Base-by-base conservation (phyloP, 2,888 invertebrate species). In the Tinea semifulvella region DNA sequence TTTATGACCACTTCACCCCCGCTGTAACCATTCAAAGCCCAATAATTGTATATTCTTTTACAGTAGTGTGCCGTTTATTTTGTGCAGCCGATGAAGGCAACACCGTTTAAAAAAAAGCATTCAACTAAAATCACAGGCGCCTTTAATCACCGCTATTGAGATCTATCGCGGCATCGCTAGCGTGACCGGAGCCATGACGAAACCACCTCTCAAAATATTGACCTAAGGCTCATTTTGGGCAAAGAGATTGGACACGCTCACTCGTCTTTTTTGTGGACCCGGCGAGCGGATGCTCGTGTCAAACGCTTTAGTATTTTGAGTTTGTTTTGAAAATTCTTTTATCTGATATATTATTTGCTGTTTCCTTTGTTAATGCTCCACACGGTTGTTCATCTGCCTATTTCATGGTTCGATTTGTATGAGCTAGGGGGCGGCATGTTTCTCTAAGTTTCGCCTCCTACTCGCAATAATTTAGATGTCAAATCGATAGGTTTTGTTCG, bases 281-380 rank as follows among this genome's bases (percentile, higher is more conserved):
- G 55, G 55, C 61, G 59, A 76, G 73, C 80, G 80, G 81, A 81
- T 82, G 81, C 80, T 76, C 79, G 77, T 77, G 81, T 80, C 81
- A 79, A 81, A 74, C 76, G 79, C 76, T 76, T 79, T 72, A 75
- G 75, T 79, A 79, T 77, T 76, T 77, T 75, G 79, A 80, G 77
- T 80, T 81, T 82, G 81, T 80, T 80, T 81, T 80, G 79, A 81
- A 81, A 79, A 80, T 74, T 80, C 80, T 80, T 82, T 81, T 81
- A 79, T 81, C 71, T 76, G 77, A 73, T 75, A 68, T 74, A 76
- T 80, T 68, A 65, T 70, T 80, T 68, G 72, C 63, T 72, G 70
- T 72, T 65, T 62, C 65, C 64, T 72, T 79, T 80, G 77, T 77
- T 65, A 59, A 56, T 52, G 47, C 54, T 57, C 61, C 50, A 57